Conservation (phyloP, 2,888 invertebrate genomes). For the Protophormia terraenovae region DNA sequence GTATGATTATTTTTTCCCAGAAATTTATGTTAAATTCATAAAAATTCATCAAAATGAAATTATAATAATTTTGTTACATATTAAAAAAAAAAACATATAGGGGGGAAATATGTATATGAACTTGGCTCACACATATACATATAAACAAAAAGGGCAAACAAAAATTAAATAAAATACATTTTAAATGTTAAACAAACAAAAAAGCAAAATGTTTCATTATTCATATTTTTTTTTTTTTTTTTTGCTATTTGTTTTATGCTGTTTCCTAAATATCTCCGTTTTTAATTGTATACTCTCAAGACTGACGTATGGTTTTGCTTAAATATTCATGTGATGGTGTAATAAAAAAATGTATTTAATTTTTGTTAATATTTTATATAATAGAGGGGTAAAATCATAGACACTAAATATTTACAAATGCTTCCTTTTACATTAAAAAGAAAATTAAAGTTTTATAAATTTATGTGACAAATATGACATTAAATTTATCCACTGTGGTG, state of each 20-base stretch:
- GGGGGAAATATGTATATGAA: not conserved
- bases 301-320: not conserved
- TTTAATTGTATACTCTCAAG: not conserved
- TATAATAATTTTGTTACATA: slow-evolving; percentile 4
- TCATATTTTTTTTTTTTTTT: no score
- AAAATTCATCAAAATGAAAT: slow-evolving; percentile 20
- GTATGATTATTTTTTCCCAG: not conserved
- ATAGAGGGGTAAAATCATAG: no score
- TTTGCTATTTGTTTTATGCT: not conserved
- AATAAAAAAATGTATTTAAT: slow-evolving; percentile 8
- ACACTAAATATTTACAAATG: no score
- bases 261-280: no score
- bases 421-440: no score
- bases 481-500: no score
- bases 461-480: no score
- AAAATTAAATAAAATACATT: not conserved
- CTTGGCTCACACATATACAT: not conserved
- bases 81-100: not conserved
- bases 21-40: slow-evolving; percentile 8
- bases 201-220: no score
- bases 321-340: slow-evolving; percentile 17
- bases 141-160: not conserved
- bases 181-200: slow-evolving; percentile 9
- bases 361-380: slow-evolving; percentile 3
- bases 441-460: no score